Evolutionary conservation across 1,140 invertebrate species (phyloP), one percentile per base, ranked within the genome.

Genomic region (Chelonus insularis): DNA sequence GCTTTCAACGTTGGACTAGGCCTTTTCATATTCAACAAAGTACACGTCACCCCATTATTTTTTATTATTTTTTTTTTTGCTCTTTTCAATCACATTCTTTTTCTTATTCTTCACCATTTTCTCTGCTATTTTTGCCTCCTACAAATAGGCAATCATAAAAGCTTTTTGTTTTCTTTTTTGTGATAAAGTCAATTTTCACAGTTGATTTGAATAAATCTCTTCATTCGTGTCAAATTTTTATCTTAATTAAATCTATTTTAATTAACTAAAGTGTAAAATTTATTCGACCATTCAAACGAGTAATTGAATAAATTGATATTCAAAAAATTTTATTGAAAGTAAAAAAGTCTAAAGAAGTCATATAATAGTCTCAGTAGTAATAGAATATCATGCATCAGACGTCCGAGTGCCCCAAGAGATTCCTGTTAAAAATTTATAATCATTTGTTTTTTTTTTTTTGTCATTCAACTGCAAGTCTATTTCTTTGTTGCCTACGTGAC

Each of bases 1-100:
- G 51, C 51, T 47, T 48, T 61, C 36, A 55, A 14, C 41, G 59
- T 61, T 7, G 32, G 14, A 50, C 51, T 61, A 61, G 59, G 59
- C 51, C 51, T 61, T 45, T 61, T 55, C 29, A 55, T 48, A 54
- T 54, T 47, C 51, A 12, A 25, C 12, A 47, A 32, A 55, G 39
- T 61, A 54, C 51, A 57, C 51, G 25, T 29, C 48, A 39, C 25
- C 29, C 36, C 20, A 11, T 60, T 54, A 34, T 51, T 20, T 60
- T 60, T 1, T 36, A 18, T 32, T 18, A 23, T 57, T 55, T 18
- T 54, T 58, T 51, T 60, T 54, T 54, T 36, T 14, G 25, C 48
- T 43, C 25, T 54, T 36, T 36, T 23, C 2, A 21, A 18, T 47
- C 39, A 25, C 21, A 16, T 8, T 52, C 11, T 36, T 39, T 14